These are phyloP conservation scores for Agelaius tricolor DNA, from an alignment of 2,113 vertebrate species.

Conservation along the genomic window DNA sequence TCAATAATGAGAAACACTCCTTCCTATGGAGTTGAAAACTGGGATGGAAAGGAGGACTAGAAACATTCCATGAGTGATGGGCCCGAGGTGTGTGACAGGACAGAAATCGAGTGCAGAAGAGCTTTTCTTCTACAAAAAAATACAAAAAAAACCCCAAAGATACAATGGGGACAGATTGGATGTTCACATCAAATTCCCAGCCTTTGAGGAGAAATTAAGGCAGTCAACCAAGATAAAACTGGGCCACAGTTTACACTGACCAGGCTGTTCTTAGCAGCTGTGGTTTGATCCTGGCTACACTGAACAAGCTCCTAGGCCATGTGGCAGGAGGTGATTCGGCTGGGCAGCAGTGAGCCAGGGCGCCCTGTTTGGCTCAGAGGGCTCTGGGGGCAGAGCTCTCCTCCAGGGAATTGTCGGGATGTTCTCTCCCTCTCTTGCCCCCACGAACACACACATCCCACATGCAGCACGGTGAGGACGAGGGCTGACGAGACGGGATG, in stretches of 20 bases:
- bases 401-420: not conserved
- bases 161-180: not conserved
- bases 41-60: not conserved
- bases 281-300: not conserved
- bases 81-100: not conserved
- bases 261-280: constrained; percentile 21
- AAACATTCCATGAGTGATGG: not conserved
- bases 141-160: not conserved
- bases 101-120: rapidly evolving
- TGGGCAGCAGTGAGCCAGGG: not conserved
- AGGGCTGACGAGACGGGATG: not conserved
- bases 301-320: not conserved
- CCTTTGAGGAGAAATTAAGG: not conserved
- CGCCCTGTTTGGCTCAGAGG: not conserved
- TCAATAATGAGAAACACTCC: not conserved
- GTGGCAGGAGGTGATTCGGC: not conserved
- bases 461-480: rapidly evolving
- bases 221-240: not conserved
- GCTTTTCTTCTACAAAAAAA: not conserved
- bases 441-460: rapidly evolving
- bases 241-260: not conserved
- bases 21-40: not conserved
- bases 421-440: not conserved
- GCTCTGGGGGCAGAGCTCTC: not conserved
- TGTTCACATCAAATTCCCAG: not conserved